These are phyloP conservation scores for Papilio dardanus DNA, from an alignment of 1,140 invertebrate genomes.

Conservation along the genomic window DNA sequence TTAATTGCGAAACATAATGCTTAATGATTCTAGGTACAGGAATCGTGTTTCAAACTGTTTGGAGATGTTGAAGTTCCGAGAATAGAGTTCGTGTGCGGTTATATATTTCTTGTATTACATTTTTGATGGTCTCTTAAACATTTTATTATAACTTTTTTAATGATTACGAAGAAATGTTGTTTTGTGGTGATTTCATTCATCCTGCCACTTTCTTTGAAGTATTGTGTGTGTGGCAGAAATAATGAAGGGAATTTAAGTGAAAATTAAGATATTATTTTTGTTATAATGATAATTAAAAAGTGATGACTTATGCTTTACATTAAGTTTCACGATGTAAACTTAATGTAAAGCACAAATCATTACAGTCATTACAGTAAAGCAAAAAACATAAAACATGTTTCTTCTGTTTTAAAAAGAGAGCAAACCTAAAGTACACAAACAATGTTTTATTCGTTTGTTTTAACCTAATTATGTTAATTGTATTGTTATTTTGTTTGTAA, in stretches of 20 bases:
- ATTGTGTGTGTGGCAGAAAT: background rate
- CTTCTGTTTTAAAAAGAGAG: background rate
- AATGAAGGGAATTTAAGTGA: background rate
- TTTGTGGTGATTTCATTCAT: background rate
- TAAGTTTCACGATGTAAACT: background rate
- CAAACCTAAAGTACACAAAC: background rate
- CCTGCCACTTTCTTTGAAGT: background rate
- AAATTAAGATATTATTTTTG: too few species aligned
- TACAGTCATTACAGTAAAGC: too few species aligned
- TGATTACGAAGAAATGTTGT: constrained; percentile 25
- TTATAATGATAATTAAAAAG: background rate
- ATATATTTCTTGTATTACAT: constrained; percentile 9
- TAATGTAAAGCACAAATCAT: too few species aligned
- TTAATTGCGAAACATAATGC: constrained; percentile 38
- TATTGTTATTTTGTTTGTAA: background rate
- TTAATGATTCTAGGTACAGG: constrained; percentile 32
- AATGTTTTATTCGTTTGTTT: background rate
- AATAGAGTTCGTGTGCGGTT: constrained; percentile 15
- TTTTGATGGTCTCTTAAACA: constrained; percentile 21
- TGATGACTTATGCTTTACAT: background rate
- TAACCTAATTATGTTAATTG: background rate
- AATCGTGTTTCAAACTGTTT: constrained; percentile 29
- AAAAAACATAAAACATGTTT: background rate
- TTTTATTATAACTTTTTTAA: constrained; percentile 16
- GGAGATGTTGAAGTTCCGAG: constrained; percentile 19